Percentiles rank a stretch among this genome's conserved stretches.
These are phyloP conservation scores for Torymus tubicola DNA, from an alignment of 2,888 invertebrate species.

Conservation along the genomic window DNA sequence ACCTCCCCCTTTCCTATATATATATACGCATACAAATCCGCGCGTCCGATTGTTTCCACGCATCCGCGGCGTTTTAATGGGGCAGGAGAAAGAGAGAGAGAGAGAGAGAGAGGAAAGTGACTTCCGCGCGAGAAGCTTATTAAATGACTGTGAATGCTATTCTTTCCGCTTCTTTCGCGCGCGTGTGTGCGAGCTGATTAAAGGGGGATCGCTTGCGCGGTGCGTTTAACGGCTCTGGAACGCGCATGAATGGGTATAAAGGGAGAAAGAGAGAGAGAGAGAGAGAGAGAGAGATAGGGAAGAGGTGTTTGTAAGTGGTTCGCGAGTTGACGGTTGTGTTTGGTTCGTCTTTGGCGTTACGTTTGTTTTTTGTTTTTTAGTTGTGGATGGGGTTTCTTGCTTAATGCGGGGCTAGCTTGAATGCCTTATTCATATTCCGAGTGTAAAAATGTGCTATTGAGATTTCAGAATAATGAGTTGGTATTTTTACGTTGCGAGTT, in stretches of 20 bases:
- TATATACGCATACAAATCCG: conserved; percentile 17
- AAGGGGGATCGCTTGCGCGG: conserved; percentile 21
- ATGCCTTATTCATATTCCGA: too few relatives aligned
- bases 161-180: conserved; percentile 11
- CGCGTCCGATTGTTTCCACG: conserved; percentile 48
- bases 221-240: neutral
- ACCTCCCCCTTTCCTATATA: conserved; percentile 2
- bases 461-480: too few relatives aligned
- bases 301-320: neutral
- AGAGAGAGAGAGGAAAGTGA: neutral
- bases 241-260: neutral
- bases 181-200: conserved; percentile 40
- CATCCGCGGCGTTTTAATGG: conserved; percentile 37
- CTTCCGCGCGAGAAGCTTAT: conserved; percentile 17
- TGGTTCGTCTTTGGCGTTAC: neutral
- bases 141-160: conserved; percentile 33
- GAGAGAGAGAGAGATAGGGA: too few relatives aligned
- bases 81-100: neutral
- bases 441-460: too few relatives aligned
- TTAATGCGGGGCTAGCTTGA: neutral
- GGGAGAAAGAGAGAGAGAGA: too few relatives aligned
- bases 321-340: neutral
- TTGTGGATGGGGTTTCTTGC: neutral
- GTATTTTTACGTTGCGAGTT: too few relatives aligned
- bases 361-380: neutral